Evolutionary conservation across 2,113 vertebrate species (phyloP).

Genomic region (Nyctibius bracteatus): DNA sequence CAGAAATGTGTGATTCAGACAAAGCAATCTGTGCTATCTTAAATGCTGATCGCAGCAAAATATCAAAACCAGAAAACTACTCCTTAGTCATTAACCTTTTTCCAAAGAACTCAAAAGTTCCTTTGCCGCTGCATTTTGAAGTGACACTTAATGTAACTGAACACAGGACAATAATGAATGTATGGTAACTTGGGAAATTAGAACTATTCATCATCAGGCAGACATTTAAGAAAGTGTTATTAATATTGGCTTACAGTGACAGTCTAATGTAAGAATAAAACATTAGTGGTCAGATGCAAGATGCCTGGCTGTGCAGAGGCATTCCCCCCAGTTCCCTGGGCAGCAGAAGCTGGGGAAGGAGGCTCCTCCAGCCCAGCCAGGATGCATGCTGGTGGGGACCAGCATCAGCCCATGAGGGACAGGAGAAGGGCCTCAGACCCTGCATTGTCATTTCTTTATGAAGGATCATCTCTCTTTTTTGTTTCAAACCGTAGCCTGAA

Average conservation of each 20-base stretch:
- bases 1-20: neutral
- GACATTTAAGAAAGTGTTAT: neutral
- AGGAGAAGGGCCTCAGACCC: neutral
- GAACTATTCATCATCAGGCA: neutral
- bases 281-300: neutral
- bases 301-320: neutral
- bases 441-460: neutral
- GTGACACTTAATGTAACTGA: neutral
- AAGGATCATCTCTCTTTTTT: neutral
- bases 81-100: neutral
- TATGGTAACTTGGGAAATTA: neutral
- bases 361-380: neutral
- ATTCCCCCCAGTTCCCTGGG: accelerated
- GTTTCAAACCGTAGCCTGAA: neutral
- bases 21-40: neutral
- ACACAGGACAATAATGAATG: neutral
- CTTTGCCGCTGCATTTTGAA: neutral
- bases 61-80: neutral
- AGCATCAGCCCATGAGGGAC: neutral
- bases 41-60: neutral
- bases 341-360: neutral
- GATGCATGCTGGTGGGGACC: accelerated
- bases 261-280: neutral
- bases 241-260: neutral
- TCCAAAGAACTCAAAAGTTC: neutral